Evolutionary conservation across 1,140 invertebrate genomes (phyloP).

Genomic region (Stenopsyche tienmushanensis): DNA sequence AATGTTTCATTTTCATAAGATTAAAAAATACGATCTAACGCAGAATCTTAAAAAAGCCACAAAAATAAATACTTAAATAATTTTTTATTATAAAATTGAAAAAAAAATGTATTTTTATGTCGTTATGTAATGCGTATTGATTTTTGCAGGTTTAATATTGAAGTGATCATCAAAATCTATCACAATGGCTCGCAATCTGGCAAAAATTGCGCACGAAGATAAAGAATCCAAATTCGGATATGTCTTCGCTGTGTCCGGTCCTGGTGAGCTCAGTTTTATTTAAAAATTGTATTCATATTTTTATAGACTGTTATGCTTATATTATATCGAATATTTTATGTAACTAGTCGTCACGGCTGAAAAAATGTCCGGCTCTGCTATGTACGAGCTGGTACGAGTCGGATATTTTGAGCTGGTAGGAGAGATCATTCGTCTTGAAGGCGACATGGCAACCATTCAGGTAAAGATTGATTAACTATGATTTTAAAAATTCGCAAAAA

Average conservation of each 20-base stretch:
- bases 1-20: too few species aligned
- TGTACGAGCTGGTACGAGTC: slow-evolving; percentile 99
- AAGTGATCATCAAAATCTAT: too few species aligned
- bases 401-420: slow-evolving; percentile 98
- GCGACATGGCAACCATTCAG: slow-evolving; percentile 99
- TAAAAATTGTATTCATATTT: not conserved
- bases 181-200: slow-evolving; percentile 60
- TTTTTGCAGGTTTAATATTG: too few species aligned
- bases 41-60: too few species aligned
- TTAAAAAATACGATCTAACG: too few species aligned
- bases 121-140: too few species aligned
- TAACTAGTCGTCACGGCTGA: slow-evolving; percentile 94
- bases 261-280: slow-evolving; percentile 67
- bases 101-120: too few species aligned
- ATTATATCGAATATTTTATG: not conserved
- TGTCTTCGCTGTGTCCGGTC: slow-evolving; percentile 95
- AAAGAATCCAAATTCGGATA: slow-evolving; percentile 90
- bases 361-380: slow-evolving; percentile 98
- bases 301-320: too few species aligned
- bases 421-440: slow-evolving; percentile 99
- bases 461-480: too few species aligned
- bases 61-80: too few species aligned
- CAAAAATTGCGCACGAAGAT: slow-evolving; percentile 80
- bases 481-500: too few species aligned
- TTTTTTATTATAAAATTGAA: too few species aligned